Conservation (phyloP, 2,797 vertebrate species). For the Fistularia commersonii region DNA sequence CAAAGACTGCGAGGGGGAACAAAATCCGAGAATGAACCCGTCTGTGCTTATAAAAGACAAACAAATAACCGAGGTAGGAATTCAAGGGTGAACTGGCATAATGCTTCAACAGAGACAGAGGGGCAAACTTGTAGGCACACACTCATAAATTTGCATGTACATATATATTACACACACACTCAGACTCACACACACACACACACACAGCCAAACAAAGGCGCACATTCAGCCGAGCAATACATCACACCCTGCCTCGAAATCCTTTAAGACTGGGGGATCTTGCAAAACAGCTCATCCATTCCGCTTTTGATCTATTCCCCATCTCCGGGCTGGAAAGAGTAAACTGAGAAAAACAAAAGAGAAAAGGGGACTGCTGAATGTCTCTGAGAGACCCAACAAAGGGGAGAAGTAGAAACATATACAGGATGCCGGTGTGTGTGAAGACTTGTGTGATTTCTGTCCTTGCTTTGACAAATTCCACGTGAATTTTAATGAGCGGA, state of each 20-base stretch:
- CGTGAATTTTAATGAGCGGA: slow-evolving; percentile 40
- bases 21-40: no score
- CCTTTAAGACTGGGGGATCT: slow-evolving; percentile 73
- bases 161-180: slow-evolving; percentile 53
- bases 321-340: slow-evolving; percentile 72
- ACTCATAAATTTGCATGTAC: slow-evolving; percentile 53
- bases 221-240: slow-evolving; percentile 42
- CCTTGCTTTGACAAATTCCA: slow-evolving; percentile 33
- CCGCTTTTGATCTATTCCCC: slow-evolving; percentile 75
- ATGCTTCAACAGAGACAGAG: slow-evolving; percentile 40
- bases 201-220: not conserved
- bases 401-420: slow-evolving; percentile 37
- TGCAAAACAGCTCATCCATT: slow-evolving; percentile 73
- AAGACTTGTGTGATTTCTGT: slow-evolving; percentile 22
- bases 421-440: slow-evolving; percentile 20
- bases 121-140: slow-evolving; percentile 25
- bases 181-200: slow-evolving; percentile 39
- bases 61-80: slow-evolving; percentile 16
- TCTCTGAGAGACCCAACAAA: slow-evolving; percentile 69
- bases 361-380: slow-evolving; percentile 63
- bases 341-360: slow-evolving; percentile 70
- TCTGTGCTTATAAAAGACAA: no score
- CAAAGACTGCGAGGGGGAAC: no score
- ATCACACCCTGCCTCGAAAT: slow-evolving; percentile 70
- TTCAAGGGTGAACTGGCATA: slow-evolving; percentile 28